Evolutionary conservation across 2,888 invertebrate species (phyloP), one percentile per base, ranked within the genome.

Genomic region (Rhodophaea formosa): DNA sequence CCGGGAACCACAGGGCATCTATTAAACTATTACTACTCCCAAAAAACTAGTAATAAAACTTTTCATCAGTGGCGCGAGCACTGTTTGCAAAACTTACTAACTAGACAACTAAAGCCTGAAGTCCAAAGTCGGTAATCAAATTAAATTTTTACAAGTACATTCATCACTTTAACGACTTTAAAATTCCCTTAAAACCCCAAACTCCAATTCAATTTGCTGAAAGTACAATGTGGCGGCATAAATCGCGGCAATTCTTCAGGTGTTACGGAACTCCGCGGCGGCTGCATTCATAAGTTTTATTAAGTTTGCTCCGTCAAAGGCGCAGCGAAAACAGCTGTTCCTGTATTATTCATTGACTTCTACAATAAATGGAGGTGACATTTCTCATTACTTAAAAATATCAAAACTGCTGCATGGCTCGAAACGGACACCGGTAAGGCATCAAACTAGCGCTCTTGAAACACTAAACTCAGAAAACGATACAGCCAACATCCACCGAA

Each of bases 261-360:
- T 60, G 58, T 57, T 65, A 51, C 64, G 60, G 59, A 77, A 76
- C 68, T 79, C 74, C 60, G 47, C 71, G 62, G 80, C 75, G 75
- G 74, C 74, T 76, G 80, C 77, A 79, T 76, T 79, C 74, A 75
- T 67, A 84, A 85, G 78, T 85, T 86, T 78, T 80, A 84, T 81
- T 80, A 79, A 82, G 71, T 83, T 83, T 70, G 60, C 71, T 61
- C 62, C 63, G 68, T 69, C 70, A 71, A 72, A 69, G 74, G 61
- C 66, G 60, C 59, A 49, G 29, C 47, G 56, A 59, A 57, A 72
- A 70, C 70, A 71, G 74, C 68, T 73, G 69, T 53, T 51, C 56
- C 58, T 10, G 53, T 64, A 57, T 71, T 72, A 74, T 74, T 77
- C 35, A 51, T 12, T 16, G 51, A 51, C 1, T 51, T 12, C n/a